Base-by-base conservation (phyloP, 2,113 vertebrate genomes). In the Phalacrocorax brasilianus region DNA sequence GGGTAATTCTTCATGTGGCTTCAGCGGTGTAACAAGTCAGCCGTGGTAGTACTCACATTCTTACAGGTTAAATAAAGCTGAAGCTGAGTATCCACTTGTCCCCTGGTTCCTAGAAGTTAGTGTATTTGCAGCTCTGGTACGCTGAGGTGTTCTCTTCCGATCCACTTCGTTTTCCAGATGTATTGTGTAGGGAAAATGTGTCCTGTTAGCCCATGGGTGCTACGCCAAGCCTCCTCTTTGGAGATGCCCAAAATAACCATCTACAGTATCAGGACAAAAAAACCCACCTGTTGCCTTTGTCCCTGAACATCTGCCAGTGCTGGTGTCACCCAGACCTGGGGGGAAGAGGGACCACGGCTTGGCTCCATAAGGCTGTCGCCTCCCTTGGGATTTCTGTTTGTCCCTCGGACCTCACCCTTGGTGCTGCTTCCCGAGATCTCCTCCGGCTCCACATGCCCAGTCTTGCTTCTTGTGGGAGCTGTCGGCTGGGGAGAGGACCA, bases 311-410 rank as follows among this genome's bases (percentile, higher is more conserved):
- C 21, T 0, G 0, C 73, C 42, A 55, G 3, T 14, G 6, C 40
- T 86, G 26, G 20, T 55, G 26, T 75, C 30, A 67, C 33, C 8
- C 26, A 56, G n/a, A 56, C 53, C 5, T 3, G 3, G 22, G 7
- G 9, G 44, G 20, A 70, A 33, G 42, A 85, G 23, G 38, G 16
- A 28, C 26, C 16, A 1, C 47, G n/a, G n/a, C 55, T 89, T 1
- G 1, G 8, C 40, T 62, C 16, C 6, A 2, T 59, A 70, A 76
- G 24, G 47, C 7, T 17, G 17, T 66, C 0, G 0, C 14, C 21
- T 61, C 35, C 30, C 35, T 65, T 71, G 33, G 21, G 28, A 44
- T 62, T 19, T 70, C 23, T 61, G 9, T 70, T 73, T 56, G 19
- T 44, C 27, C 14, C 32, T 70, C 61, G 22, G 27, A 76, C 27